These are phyloP conservation scores for Manis crassicaudata DNA, from an alignment of 2,797 vertebrate genomes.

Conservation along the genomic window DNA sequence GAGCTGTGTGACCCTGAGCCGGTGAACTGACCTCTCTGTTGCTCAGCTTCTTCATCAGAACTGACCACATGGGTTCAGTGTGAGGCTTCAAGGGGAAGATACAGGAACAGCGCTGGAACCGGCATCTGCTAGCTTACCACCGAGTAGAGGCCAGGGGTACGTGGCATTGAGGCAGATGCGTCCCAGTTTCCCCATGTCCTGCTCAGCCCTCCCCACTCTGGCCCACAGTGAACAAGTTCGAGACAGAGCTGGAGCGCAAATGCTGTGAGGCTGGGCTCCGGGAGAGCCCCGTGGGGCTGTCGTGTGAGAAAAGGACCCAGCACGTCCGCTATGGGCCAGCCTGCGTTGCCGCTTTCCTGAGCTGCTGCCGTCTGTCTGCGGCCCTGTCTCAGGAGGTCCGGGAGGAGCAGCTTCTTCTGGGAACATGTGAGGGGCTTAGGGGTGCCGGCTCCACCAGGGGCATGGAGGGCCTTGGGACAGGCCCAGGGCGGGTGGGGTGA, in stretches of 20 bases:
- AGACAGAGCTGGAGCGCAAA: constrained; percentile 79
- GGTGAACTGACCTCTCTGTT: neutral
- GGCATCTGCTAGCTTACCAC: neutral
- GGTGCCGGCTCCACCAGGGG: too few relatives aligned
- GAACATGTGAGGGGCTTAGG: constrained; percentile 53
- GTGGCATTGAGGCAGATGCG: too few relatives aligned
- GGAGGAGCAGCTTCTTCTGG: constrained; percentile 46
- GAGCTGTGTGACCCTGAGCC: neutral
- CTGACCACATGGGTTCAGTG: neutral
- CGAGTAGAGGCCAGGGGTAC: neutral
- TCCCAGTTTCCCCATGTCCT: neutral
- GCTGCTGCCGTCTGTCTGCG: constrained; percentile 83
- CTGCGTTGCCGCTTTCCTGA: constrained; percentile 87
- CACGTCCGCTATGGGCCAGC: constrained; percentile 86
- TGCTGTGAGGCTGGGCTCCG: constrained; percentile 89
- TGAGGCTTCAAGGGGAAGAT: neutral
- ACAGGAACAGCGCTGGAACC: neutral
- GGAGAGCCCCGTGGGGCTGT: constrained; percentile 87
- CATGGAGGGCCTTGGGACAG: too few relatives aligned
- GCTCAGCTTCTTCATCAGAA: neutral
- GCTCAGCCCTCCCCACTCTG: neutral
- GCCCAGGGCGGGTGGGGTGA: too few relatives aligned
- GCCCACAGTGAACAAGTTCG: constrained; percentile 84
- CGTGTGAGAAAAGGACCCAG: constrained; percentile 85
- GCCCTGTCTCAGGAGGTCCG: constrained; percentile 4